Evolutionary conservation across 2,888 invertebrate genomes (phyloP), one percentile per base, ranked within the genome.

Genomic region (Mesorhabditis sp.): DNA sequence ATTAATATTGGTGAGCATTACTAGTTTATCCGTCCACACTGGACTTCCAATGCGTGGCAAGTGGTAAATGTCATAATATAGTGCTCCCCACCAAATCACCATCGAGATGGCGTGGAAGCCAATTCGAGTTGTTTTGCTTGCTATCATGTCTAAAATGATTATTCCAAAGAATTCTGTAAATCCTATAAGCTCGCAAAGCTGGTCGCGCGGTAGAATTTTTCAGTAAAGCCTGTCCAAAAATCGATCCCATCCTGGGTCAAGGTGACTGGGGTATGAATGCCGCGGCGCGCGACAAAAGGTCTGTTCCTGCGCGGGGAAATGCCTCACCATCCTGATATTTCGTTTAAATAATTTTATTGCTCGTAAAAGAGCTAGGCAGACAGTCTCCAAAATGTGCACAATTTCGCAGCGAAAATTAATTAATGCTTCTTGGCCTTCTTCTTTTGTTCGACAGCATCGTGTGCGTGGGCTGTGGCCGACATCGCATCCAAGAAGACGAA

Each of bases 1-100:
- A 69, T 84, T 82, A 3, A 84, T 67, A 67, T 83, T 82, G 7
- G 84, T 85, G 7, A 85, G 74, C 83, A 84, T 85, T n/a, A 82
- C 78, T 4, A 85, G 72, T 66, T 85, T 85, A 65, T 78, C 77
- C 67, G 82, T 72, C 66, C 76, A 85, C 76, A 78, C 81, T 13
- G 70, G 68, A 67, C 75, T 74, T 10, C 82, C 81, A 4, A 82
- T 45, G 15, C 82, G 65, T 2, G 84, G 83, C 69, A 83, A 76
- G 63, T 71, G 74, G 2, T 70, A 50, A 7, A 85, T 72, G 67
- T 85, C 85, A 67, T 79, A 85, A 50, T 69, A 73, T 41, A 85
- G 69, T 4, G 83, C 72, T 43, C 70, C 70, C 28, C 73, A 63
- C 77, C 82, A 85, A 7, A 81, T 61, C 7, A 65, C 58, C 4